Evolutionary conservation across 2,888 invertebrate species (phyloP), one percentile per base, ranked within the genome.

Genomic region (Drosophila emarginata): DNA sequence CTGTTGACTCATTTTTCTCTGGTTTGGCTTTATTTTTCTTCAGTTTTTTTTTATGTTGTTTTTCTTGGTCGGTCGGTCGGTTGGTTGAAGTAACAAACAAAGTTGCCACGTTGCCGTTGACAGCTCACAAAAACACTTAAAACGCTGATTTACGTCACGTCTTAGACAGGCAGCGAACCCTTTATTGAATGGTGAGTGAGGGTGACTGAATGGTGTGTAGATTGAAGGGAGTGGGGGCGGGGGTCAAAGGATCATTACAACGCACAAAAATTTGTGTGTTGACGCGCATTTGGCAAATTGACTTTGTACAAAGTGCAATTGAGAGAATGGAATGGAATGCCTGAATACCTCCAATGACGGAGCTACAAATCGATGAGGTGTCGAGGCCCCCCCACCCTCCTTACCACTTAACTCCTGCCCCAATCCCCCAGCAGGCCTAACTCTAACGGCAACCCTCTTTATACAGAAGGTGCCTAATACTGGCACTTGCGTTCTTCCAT

Each of bases 81-180:
- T 37, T 57, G 69, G 50, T 45, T 57, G 28, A 53, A 53, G 67
- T 72, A 40, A 39, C 77, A 79, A 74, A 76, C 74, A 75, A 81
- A 76, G 66, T 78, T 78, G 74, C 78, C 79, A 77, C 78, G 76
- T 76, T 80, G 81, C 77, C 77, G 76, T 81, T 76, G 80, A 81
- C 77, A 84, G 66, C 73, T 79, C 71, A 77, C 45, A 73, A 69
- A 72, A 80, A 87, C 80, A 86, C 88, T 86, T 88, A 78, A 84
- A 81, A 82, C 85, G 77, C 87, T 79, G 87, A 82, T 87, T 79
- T 81, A 76, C 85, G 87, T 79, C 85, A 82, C 84, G 87, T 87
- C 82, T 73, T 60, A 79, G 83, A 85, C 86, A 70, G 85, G 67
- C 65, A 54, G 7, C 21, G 39, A 72, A 65, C 52, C 70, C 61